A percentile compares a stretch with the other conserved stretches of the same genome.
phyloP scores from a whole-genome alignment of 2,113 vertebrate species.

The Marmota monax region DNA sequence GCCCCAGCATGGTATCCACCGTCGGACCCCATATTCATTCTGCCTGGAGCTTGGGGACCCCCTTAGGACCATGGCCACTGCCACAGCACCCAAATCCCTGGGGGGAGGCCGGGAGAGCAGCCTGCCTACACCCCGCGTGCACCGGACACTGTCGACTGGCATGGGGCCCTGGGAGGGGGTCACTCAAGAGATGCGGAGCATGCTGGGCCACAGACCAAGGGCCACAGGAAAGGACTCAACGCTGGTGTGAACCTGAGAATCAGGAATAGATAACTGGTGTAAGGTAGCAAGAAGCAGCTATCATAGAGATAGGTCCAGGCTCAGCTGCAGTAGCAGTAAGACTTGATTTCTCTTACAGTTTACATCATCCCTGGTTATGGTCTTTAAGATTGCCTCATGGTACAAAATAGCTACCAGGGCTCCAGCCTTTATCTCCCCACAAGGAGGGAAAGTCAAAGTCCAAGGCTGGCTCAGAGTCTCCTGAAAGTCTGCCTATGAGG shows the following conservation, averaged over 20 bases:
- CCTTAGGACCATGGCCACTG: slow-evolving; percentile 75
- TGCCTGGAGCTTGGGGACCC: slow-evolving; percentile 79
- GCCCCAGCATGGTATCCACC: slow-evolving; percentile 87
- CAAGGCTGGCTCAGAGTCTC: not conserved
- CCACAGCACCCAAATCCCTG: slow-evolving; percentile 76
- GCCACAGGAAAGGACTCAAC: slow-evolving; percentile 92
- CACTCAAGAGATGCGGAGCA: slow-evolving; percentile 91
- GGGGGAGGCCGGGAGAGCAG: slow-evolving; percentile 78
- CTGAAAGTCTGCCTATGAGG: not conserved
- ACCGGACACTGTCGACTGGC: slow-evolving; percentile 88
- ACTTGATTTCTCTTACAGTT: not conserved
- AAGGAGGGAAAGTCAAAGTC: not conserved
- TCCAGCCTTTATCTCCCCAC: not conserved
- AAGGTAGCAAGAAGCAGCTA: not conserved
- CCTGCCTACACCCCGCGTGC: slow-evolving; percentile 70
- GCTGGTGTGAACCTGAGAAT: slow-evolving; percentile 89
- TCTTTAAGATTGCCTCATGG: not conserved
- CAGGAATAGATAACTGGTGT: not conserved
- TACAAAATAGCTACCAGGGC: not conserved
- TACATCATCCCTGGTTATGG: not conserved
- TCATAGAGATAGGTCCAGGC: not conserved
- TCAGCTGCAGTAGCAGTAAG: not conserved
- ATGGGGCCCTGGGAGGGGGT: slow-evolving; percentile 90
- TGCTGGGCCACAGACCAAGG: slow-evolving; percentile 86
- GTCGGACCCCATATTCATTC: slow-evolving; percentile 86